Evolutionary conservation across 2,888 invertebrate species (phyloP).

Genomic region (Acleris emargana): DNA sequence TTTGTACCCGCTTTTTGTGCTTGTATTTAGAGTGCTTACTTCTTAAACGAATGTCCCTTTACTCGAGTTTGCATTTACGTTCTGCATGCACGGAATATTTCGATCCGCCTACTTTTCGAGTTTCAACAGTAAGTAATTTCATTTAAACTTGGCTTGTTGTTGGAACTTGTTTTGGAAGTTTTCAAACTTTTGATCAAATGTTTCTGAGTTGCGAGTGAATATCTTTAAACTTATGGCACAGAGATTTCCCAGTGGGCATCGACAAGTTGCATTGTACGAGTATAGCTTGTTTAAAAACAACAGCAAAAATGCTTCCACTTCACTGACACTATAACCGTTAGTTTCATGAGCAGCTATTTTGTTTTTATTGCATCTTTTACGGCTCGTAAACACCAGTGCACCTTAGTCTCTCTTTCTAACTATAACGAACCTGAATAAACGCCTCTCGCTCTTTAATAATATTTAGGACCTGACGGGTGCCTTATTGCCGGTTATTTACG

Average conservation of each 20-base stretch:
- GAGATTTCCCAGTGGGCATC: neutral
- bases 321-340: constrained; percentile 14
- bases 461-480: constrained; percentile 27
- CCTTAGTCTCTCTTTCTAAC: neutral
- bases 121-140: constrained; percentile 26
- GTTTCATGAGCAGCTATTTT: constrained; percentile 26
- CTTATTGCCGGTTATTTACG: constrained; percentile 32
- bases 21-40: neutral
- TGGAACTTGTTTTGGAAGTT: constrained; percentile 2
- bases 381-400: constrained; percentile 19
- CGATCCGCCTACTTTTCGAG: constrained; percentile 6
- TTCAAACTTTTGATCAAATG: constrained; percentile 3
- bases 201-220: neutral
- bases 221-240: neutral
- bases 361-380: constrained; percentile 27
- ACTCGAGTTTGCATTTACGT: neutral
- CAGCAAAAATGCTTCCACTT: neutral
- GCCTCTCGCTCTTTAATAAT: constrained; percentile 17
- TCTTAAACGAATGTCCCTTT: neutral
- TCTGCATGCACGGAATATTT: constrained; percentile 1
- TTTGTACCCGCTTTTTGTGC: too few species aligned
- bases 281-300: neutral
- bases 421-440: neutral
- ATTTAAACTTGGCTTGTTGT: constrained; percentile 24
- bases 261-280: too few species aligned